phyloP scores from a whole-genome alignment of 2,113 vertebrate species.

The Odontesthes bonariensis region DNA sequence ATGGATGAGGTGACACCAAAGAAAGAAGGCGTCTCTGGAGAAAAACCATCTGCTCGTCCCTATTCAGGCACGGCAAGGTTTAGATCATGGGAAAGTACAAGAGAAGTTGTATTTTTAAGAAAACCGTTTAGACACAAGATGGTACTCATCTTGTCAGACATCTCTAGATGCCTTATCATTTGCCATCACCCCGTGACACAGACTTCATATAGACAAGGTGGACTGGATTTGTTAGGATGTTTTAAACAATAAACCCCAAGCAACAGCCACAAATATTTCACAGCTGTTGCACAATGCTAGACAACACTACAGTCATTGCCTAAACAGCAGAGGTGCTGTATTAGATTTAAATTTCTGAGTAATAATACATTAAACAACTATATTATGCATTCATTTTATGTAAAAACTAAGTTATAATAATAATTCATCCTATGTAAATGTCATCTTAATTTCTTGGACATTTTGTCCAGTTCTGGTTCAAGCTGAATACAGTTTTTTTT shows the following conservation, averaged over 20 bases:
- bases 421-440: no score
- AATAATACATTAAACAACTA: no score
- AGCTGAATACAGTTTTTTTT: neutral
- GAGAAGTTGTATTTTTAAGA: constrained; percentile 13
- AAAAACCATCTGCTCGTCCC: constrained; percentile 69
- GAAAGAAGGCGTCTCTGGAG: constrained; percentile 54
- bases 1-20: constrained; percentile 66
- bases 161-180: neutral
- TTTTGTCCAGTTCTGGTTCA: no score
- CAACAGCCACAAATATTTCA: neutral
- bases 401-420: no score
- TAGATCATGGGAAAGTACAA: constrained; percentile 10
- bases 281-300: neutral
- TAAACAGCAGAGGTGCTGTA: neutral
- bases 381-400: no score
- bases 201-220: neutral
- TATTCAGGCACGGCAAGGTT: neutral
- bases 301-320: neutral
- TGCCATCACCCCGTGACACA: neutral
- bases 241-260: neutral
- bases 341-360: neutral
- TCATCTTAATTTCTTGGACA: no score
- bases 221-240: neutral
- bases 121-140: constrained; percentile 5
- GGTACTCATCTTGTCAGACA: neutral